Percentiles rank a stretch among this genome's conserved stretches.
phyloP scores from a whole-genome alignment of 2,113 vertebrate species.

The Prunella himalayana region DNA sequence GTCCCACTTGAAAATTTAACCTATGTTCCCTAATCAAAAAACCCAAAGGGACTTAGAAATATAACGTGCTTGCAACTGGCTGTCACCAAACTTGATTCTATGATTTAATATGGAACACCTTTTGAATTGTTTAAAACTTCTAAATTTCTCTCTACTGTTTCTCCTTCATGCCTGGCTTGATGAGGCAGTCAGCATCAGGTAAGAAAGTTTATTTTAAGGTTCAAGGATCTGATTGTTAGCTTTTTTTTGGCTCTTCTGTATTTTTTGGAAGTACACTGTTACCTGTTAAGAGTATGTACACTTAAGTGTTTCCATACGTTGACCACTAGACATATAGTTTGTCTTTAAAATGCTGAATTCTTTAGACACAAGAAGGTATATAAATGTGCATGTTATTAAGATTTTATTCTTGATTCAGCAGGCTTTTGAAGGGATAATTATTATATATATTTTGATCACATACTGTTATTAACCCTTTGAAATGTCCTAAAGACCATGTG shows the following conservation, averaged over 20 bases:
- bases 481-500: neutral
- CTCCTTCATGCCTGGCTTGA: conserved; percentile 83
- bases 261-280: neutral
- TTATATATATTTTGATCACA: neutral
- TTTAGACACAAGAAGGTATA: neutral
- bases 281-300: neutral
- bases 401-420: neutral
- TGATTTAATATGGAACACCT: neutral
- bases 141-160: conserved; percentile 72
- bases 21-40: neutral
- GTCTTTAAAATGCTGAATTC: neutral
- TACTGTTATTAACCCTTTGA: neutral
- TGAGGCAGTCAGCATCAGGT: conserved; percentile 84
- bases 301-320: neutral
- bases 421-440: neutral
- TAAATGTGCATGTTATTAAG: neutral
- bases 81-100: neutral
- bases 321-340: neutral
- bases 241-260: neutral
- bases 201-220: conserved; percentile 67
- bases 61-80: neutral
- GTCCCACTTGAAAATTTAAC: neutral
- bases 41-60: neutral
- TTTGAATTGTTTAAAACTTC: conserved; percentile 40
- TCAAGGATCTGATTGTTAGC: neutral